Base-by-base conservation (phyloP, 2,888 invertebrate species). In the Heliconius aoede region DNA sequence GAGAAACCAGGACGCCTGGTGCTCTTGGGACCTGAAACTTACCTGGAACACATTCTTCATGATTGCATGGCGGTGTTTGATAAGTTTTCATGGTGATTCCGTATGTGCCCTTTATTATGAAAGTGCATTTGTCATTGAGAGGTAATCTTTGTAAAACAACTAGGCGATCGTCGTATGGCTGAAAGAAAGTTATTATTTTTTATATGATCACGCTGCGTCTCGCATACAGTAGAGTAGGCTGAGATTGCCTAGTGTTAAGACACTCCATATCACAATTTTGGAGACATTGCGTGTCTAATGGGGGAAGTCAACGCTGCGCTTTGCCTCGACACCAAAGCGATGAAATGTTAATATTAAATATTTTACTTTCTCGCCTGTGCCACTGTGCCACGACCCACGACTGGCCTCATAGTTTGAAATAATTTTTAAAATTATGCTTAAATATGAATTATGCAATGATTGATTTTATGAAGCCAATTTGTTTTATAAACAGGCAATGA, bases 81-180 rank as follows among this genome's bases (percentile, higher is more conserved):
- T 90, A 91, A 0, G 55, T 4, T 13, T 83, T 55, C 0, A 51
- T 46, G 1, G 86, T 87, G 21, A 55, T 72, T 0, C 91, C 90
- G 72, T 87, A 82, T 26, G 81, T 58, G 4, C 91, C 90, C 0
- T 21, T 80, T n/a, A 93, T 81, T 18, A 32, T 28, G 8, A 89
- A 73, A 0, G 79, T 61, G 73, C 92, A 93, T 0, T 76, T 51
- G 9, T 85, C 86, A 3, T 85, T 80, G 1, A 85, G 62, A 0
- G 81, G 82, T n/a, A 91, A 79, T 0, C 78, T 76, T 0, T 79
- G 18, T 5, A 89, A 76, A 2, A 78, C 60, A 51, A 84, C 78
- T 0, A 76, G 79, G 1, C 81, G 81, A 1, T 82, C 79, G n/a
- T 81, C 73, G 8, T 81, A 81, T 2, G 86, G 85, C 90, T 91